These are phyloP conservation scores for Leucania comma DNA, from an alignment of 2,888 invertebrate species.

Conservation along the genomic window DNA sequence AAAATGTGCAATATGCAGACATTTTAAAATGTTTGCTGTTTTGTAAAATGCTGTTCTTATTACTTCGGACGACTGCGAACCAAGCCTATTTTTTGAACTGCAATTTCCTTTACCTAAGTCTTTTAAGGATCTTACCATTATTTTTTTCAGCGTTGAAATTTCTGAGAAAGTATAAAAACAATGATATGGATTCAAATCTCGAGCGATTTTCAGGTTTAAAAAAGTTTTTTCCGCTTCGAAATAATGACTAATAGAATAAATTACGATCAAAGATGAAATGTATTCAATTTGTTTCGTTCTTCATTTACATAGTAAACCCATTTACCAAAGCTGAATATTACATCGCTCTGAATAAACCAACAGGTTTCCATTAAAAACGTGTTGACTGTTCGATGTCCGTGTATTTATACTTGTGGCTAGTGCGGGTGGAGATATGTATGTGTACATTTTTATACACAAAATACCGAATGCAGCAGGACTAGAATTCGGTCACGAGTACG, in stretches of 20 bases:
- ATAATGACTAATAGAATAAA: constrained; percentile 50
- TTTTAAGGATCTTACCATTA: background rate
- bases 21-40: constrained; percentile 31
- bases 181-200: background rate
- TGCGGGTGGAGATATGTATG: constrained; percentile 34
- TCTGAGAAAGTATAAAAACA: background rate
- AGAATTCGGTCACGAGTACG: constrained; percentile 27
- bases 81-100: constrained; percentile 6
- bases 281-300: constrained; percentile 60
- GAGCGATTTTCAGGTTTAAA: constrained; percentile 13
- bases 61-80: background rate
- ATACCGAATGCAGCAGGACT: constrained; percentile 17
- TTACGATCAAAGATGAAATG: constrained; percentile 54
- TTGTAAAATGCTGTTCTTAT: constrained; percentile 25
- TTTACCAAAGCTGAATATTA: constrained; percentile 62
- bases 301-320: constrained; percentile 63
- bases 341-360: constrained; percentile 61
- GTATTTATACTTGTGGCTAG: constrained; percentile 42
- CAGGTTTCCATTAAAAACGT: constrained; percentile 63
- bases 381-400: constrained; percentile 59
- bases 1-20: constrained; percentile 29
- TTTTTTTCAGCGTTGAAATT: background rate
- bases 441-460: constrained; percentile 21
- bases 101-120: background rate
- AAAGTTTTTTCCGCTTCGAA: constrained; percentile 22